Base-by-base conservation (phyloP, 2,797 vertebrate species). In the Buceros bicornis region DNA sequence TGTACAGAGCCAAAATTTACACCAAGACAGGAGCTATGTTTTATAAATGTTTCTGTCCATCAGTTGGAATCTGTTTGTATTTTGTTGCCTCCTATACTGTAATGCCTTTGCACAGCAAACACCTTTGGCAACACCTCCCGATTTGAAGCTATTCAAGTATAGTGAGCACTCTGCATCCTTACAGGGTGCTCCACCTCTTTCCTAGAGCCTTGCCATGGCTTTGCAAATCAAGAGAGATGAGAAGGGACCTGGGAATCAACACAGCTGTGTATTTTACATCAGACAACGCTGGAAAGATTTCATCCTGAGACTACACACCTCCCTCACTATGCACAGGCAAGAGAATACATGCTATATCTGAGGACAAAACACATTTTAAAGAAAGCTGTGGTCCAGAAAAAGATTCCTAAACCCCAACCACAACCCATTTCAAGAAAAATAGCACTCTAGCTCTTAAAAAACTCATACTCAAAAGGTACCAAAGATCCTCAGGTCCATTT, bases 211-310 rank as follows among this genome's bases (percentile, higher is more conserved):
- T 56, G 61, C 89, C 69, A 50, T 3, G 9, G 54, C 66, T 81
- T 66, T 95, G n/a, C 33, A 82, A 93, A 62, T 81, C 28, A 28
- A 54, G 47, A 82, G 73, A 71, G 66, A 88, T 58, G 79, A 90
- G 66, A 86, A 74, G 19, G 51, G 65, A 51, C 71, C 43, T 76
- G 62, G 85, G 82, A 96, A 60, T 56, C 66, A 83, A 77, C 86
- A 73, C 91, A 96, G 78, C 60, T 73, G 28, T 26, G 42, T n/a
- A 62, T 89, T 76, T 80, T 53, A 82, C 42, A 87, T 50, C 51
- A 87, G 65, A 86, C n/a, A 76, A 72, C 73, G 33, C 20, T 82
- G 73, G 58, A 84, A 82, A 79, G 28, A 24, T 84, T 82, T 92
- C 35, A 79, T 47, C 25, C 64, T 43, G 50, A 82, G 56, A 85